Percentiles rank a stretch among this genome's conserved stretches.
Conservation (phyloP, 1,140 invertebrate genomes). For the Eciton burchellii region DNA sequence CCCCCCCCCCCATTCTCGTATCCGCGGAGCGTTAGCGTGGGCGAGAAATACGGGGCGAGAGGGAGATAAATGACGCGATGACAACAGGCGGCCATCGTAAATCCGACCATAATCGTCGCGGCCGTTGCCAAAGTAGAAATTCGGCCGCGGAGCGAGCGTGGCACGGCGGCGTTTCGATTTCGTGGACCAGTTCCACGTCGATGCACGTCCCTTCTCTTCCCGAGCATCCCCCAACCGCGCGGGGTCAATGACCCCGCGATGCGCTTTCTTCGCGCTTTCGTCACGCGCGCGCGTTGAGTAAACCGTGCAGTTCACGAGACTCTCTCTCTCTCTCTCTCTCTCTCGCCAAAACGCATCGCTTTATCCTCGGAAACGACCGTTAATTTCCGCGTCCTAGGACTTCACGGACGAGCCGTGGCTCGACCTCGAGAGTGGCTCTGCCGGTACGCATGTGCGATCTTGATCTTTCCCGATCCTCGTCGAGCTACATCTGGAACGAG, state of each 20-base stretch:
- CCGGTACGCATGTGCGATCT: no score
- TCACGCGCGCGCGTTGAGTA: background rate
- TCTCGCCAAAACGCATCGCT: background rate
- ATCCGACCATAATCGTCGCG: conserved; percentile 59
- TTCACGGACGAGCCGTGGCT: no score
- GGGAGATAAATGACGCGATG: conserved; percentile 67
- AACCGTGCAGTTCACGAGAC: conserved; percentile 35
- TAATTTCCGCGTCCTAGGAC: background rate
- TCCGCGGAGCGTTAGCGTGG: conserved; percentile 50
- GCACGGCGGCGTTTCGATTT: conserved; percentile 9
- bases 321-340: background rate
- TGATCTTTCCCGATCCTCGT: no score
- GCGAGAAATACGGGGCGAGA: conserved; percentile 29
- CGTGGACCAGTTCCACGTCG: background rate
- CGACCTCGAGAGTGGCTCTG: no score
- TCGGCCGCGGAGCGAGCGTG: conserved; percentile 12
- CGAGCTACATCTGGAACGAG: background rate
- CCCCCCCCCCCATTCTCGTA: no score
- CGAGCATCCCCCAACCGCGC: background rate
- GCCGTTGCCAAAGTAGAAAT: conserved; percentile 60
- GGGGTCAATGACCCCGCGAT: conserved; percentile 15
- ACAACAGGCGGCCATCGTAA: conserved; percentile 64
- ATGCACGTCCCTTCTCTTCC: background rate
- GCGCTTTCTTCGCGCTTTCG: conserved; percentile 31
- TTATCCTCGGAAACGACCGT: background rate